A percentile compares a stretch with the other conserved stretches of the same genome.
Conservation (phyloP, 1,140 invertebrate species). For the Alviniconcha marisindica region DNA sequence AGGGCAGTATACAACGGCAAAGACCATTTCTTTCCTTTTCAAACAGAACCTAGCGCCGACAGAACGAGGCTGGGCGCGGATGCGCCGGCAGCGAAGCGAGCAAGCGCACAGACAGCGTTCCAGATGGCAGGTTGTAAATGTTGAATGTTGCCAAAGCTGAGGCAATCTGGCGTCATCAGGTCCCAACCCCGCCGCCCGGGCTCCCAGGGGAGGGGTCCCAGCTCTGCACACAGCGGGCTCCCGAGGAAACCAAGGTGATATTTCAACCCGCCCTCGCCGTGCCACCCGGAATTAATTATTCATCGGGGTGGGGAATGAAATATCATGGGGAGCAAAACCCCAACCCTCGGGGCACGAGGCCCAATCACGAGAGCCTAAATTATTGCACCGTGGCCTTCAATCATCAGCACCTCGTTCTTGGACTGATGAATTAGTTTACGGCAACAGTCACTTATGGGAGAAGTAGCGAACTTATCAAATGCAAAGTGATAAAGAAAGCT, state of each 20-base stretch:
- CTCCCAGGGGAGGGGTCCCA: background rate
- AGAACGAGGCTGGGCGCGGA: no score
- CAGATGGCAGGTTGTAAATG: conserved; percentile 28
- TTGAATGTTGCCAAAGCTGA: conserved; percentile 28
- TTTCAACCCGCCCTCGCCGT: background rate
- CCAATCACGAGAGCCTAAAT: conserved; percentile 21
- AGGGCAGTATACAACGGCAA: no score
- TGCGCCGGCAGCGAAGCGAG: no score
- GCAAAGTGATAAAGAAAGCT: no score
- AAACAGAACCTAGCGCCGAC: no score
- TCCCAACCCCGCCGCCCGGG: background rate
- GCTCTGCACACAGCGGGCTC: no score
- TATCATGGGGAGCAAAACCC: conserved; percentile 26
- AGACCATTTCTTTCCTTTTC: no score
- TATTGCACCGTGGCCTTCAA: conserved; percentile 21
- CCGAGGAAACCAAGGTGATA: conserved; percentile 9
- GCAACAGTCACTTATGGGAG: no score
- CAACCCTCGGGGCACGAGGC: background rate
- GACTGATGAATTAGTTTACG: no score
- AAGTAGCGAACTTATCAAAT: no score
- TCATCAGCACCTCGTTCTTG: background rate
- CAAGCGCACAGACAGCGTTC: background rate
- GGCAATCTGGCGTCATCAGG: conserved; percentile 23
- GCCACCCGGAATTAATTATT: conserved; percentile 28
- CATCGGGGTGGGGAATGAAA: conserved; percentile 30